Percentiles rank a stretch among this genome's conserved stretches.
Conservation (phyloP, 2,113 vertebrate genomes). For the Macquaria australasica region DNA sequence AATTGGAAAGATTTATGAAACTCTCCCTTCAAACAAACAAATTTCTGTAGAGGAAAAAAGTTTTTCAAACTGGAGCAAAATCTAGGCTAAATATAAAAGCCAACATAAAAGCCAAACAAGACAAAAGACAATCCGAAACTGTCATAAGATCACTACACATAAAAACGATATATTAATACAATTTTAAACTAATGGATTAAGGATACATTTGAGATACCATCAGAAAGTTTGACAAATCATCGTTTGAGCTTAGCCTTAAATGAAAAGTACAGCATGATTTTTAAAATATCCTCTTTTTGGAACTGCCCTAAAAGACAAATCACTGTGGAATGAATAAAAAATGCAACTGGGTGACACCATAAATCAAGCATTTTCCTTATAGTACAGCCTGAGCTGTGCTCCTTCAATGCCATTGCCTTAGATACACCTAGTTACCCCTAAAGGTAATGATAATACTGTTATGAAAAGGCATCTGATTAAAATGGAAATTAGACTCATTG, state of each 20-base stretch:
- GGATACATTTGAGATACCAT: neutral
- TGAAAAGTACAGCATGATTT: neutral
- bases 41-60: neutral
- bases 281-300: neutral
- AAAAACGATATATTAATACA: neutral
- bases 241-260: neutral
- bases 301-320: slow-evolving; percentile 16
- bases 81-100: neutral
- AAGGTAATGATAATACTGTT: slow-evolving; percentile 58
- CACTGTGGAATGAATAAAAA: slow-evolving; percentile 9
- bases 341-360: slow-evolving; percentile 9
- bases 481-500: slow-evolving; percentile 71
- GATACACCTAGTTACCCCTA: slow-evolving; percentile 49
- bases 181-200: neutral
- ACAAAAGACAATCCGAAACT: neutral
- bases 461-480: slow-evolving; percentile 71
- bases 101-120: neutral
- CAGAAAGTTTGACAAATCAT: neutral
- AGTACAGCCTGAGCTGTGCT: slow-evolving; percentile 7
- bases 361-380: slow-evolving; percentile 45
- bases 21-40: neutral
- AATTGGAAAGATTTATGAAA: neutral
- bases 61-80: neutral
- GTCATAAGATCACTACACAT: neutral
- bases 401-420: slow-evolving; percentile 23